Evolutionary conservation across 2,113 vertebrate species (phyloP).

Genomic region (Nyctereutes procyonoides): DNA sequence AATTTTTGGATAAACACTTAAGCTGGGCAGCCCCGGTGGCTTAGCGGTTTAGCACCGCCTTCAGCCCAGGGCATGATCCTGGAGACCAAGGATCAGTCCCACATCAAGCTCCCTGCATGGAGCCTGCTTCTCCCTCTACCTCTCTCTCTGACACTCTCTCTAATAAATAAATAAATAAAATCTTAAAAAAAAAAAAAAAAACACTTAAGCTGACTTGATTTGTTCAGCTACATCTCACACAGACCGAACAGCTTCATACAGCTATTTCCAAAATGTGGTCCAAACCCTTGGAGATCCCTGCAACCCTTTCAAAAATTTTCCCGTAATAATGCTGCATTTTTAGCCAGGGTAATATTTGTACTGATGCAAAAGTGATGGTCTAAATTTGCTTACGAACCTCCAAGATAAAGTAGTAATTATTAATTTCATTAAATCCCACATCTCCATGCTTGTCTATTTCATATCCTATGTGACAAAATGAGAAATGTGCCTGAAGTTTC

Average conservation of each 20-base stretch:
- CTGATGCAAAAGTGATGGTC: background rate
- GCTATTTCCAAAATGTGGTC: background rate
- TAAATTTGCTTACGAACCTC: background rate
- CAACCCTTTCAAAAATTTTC: background rate
- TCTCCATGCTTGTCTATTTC: background rate
- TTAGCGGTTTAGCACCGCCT: too few relatives aligned
- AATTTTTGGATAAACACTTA: background rate
- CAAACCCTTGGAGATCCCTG: background rate
- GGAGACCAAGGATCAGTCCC: too few relatives aligned
- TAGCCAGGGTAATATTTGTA: background rate
- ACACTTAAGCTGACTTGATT: background rate
- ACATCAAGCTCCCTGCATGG: too few relatives aligned
- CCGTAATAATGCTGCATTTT: background rate
- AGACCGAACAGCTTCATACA: background rate
- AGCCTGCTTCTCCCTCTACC: too few relatives aligned
- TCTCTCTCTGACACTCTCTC: too few relatives aligned
- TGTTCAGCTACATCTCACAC: background rate
- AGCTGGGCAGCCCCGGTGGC: background rate
- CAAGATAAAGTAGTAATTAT: background rate
- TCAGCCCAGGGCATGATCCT: too few relatives aligned
- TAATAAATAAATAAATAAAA: too few relatives aligned
- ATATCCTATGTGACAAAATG: background rate
- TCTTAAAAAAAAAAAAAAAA: background rate
- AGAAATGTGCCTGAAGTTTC: background rate
- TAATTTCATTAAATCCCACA: background rate